Conservation (phyloP, 2,113 vertebrate genomes). For the Rattus norvegicus region GRCr8 NC_086023.1:89855501-89856000, state of each 20-base stretch:
- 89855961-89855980: not conserved
- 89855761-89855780: not conserved
- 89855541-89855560: not conserved
- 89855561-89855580: not conserved
- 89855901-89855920: not conserved
- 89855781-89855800: not conserved
- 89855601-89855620: not conserved
- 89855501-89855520: not conserved
- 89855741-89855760: not conserved
- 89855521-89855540: not conserved
- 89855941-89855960: not conserved
- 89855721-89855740: not conserved
- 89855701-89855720: not conserved
- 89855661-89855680: not conserved
- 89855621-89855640: not conserved
- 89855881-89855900: not conserved
- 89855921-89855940: conserved; percentile 39
- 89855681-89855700: not conserved
- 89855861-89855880: not conserved
- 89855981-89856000: not conserved
- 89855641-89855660: not conserved
- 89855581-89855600: not conserved
- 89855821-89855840: not conserved
- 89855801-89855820: not conserved
- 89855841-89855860: not conserved